Evolutionary conservation across 2,888 invertebrate genomes (phyloP).

Genomic region (Anoplius nigerrimus): DNA sequence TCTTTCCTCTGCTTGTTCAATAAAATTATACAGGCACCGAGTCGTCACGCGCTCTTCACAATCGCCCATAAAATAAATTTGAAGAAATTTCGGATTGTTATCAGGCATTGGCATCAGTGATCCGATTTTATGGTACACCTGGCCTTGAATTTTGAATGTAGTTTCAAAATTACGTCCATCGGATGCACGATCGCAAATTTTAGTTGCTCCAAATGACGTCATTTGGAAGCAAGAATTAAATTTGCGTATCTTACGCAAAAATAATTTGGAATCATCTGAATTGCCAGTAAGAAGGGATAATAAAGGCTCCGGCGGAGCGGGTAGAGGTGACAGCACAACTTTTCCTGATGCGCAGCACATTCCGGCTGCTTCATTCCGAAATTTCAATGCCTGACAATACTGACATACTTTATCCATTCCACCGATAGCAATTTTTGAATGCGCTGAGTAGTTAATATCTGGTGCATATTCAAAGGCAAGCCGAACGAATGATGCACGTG

Average conservation of each 20-base stretch:
- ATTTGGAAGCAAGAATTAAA: conserved; percentile 52
- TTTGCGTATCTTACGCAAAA: conserved; percentile 36
- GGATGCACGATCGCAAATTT: conserved; percentile 17
- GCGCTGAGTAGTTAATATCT: no score
- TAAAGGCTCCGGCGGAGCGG: conserved; percentile 68
- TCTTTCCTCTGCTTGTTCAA: conserved; percentile 13
- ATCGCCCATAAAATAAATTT: conserved; percentile 60
- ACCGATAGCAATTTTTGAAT: no score
- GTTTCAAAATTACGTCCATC: background rate
- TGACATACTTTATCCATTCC: conserved; percentile 60
- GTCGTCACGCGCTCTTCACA: conserved; percentile 36
- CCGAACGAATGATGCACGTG: no score
- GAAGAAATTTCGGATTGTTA: conserved; percentile 30
- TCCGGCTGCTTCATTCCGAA: conserved; percentile 67
- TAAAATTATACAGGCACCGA: conserved; percentile 18
- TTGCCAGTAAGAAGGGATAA: conserved; percentile 18
- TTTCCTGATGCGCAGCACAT: conserved; percentile 72
- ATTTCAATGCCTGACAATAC: conserved; percentile 67
- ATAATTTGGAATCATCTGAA: conserved; percentile 31
- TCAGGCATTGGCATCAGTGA: conserved; percentile 28
- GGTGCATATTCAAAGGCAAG: no score
- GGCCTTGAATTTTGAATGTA: conserved; percentile 26
- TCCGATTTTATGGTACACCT: conserved; percentile 33
- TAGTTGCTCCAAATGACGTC: conserved; percentile 41
- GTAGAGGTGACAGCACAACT: conserved; percentile 67